Evolutionary conservation across 2,888 invertebrate genomes (phyloP), one percentile per base, ranked within the genome.

Genomic region (Spatulosminthurus flaviceps): DNA sequence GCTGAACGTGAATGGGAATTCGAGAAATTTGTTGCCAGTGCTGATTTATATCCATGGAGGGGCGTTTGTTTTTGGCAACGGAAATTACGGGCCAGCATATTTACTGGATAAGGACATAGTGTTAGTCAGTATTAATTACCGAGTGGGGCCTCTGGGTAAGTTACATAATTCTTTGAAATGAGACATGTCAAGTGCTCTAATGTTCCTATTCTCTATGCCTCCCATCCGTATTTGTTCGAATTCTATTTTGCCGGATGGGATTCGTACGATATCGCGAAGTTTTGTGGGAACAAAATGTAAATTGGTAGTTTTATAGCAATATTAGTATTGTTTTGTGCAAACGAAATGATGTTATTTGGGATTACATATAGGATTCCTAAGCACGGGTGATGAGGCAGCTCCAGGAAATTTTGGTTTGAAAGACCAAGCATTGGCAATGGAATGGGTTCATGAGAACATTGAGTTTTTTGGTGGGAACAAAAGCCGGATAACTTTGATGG

Each of bases 371-470:
- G 77, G 78, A 34, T 78, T 78, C 61, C 41, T 78, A 24, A 78
- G 78, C 24, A 78, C 72, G 67, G 79, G 79, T 11, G 79, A 79
- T 51, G 79, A 69, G 42, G 89, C 89, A 83, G 91, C 92, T 1
- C 91, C 93, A 0, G 95, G 96, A 0, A 96, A 97, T 87, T 91
- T 94, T 77, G 95, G 95, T 0, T 88, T 96, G 7, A 76, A 91
- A 93, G 85, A 96, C 87, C 95, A 96, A 86, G 92, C 93, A 85
- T 88, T 94, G 87, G 94, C 94, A 0, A 88, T 96, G 77, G 86
- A 92, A 51, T 94, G 94, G 94, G 89, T 93, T 0, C 90, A 91
- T 80, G 91, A 93, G 84, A 93, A 95, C 87, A 93, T 95, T 76
- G 89, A 89, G 61, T 89, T 91, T 69, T 95, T 96, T 87, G 94